Base-by-base conservation (phyloP, 2,113 vertebrate genomes). In the Pao palembangensis region DNA sequence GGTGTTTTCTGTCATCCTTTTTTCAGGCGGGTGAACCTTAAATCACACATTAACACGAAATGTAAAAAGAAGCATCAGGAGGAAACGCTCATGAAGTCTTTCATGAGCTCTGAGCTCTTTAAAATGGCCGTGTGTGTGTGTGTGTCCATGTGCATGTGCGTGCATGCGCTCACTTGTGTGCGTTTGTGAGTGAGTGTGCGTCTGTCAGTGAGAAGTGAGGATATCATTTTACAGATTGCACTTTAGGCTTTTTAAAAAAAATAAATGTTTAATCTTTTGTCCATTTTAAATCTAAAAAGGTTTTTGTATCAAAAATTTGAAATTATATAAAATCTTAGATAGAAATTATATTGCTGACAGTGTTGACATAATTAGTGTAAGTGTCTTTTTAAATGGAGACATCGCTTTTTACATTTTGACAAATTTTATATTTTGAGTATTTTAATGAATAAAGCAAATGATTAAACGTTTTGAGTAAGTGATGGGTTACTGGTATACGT, bases 211-310 rank as follows among this genome's bases (percentile, higher is more conserved):
- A 61, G 59, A 64, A 38, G 53, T 66, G 77, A 7, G 44, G 44
- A 77, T 64, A 74, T 87, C 73, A 50, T 69, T 66, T 85, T 78
- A 77, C 85, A 77, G 61, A 64, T 69, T 77, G 43, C 70, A 69
- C 52, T 58, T 57, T 28, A 28, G 25, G 25, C 25, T 4, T 28
- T 28, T 3, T 5, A 28, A 28, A 28, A 28, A 28, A 28, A 28
- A 25, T 3, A 25, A 25, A 25, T 3, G 23, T 56, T 58, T 12
- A 38, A 38, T 38, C 21, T 23, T 57, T 55, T 53, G 10, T 20
- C 42, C 12, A 43, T 43, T 43, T 43, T 8, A 43, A 43, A 31
- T 38, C 34, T 12, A 38, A 38, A 38, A 38, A 8, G 11, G 8
- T 38, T 38, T 38, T 8, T 11, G 34, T 38, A 2, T 38, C 3